Conservation (phyloP, 2,888 invertebrate genomes). For the Cantharis rufa region DNA sequence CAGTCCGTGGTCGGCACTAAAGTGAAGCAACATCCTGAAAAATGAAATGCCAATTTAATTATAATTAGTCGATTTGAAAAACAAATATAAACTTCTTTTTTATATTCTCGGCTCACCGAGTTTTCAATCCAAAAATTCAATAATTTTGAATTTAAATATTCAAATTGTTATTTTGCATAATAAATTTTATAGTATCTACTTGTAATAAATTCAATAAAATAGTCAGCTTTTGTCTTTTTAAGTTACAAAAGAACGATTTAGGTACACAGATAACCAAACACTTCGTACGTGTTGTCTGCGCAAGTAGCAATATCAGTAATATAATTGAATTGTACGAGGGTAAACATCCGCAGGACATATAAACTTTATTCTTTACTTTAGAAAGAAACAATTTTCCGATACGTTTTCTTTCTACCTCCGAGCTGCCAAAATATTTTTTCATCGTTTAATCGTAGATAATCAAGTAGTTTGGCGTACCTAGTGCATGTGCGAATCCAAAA, state of each 20-base stretch:
- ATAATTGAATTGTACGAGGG: neutral
- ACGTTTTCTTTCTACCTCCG: neutral
- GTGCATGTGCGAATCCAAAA: no score
- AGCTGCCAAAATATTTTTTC: neutral
- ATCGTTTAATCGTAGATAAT: neutral
- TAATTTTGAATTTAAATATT: no score
- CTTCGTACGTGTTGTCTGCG: neutral
- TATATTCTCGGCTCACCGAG: no score
- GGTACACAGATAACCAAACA: neutral
- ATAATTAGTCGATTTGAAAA: no score
- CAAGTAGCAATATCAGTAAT: neutral
- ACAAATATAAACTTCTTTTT: no score
- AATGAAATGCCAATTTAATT: no score
- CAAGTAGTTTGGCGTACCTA: neutral
- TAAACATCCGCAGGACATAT: neutral
- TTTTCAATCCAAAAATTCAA: no score
- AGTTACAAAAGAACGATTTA: neutral
- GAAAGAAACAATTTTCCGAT: neutral
- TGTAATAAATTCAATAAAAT: neutral
- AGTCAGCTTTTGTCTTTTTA: neutral
- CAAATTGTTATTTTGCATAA: no score
- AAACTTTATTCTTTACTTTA: neutral
- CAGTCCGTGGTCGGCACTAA: no score
- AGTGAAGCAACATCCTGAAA: no score
- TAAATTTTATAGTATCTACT: no score